Evolutionary conservation across 2,888 invertebrate genomes (phyloP), one percentile per base, ranked within the genome.

Genomic region (Gastracanthus pulcherrimus): DNA sequence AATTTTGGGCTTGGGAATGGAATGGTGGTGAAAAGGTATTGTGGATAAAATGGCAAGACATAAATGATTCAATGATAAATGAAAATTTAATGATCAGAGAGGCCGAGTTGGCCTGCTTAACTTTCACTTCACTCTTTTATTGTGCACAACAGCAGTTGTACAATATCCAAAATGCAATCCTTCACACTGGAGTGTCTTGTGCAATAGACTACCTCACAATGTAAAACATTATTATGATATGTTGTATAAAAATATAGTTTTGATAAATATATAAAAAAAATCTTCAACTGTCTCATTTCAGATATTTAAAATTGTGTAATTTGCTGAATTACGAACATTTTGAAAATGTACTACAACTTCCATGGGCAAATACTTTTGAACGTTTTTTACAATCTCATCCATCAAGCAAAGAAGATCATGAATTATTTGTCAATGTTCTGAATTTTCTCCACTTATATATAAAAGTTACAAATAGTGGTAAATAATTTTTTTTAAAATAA

Each of bases 381-480:
- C 92, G 95, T 55, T 96, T 95, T 89, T 90, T 96, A 58, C 91
- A 92, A 79, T 93, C 94, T 1, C 93, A 94, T 64, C 96, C 96
- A 0, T 94, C 95, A 0, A 94, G 94, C 67, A 92, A 93, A 67
- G 94, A 94, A 51, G 96, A 96, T 88, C 93, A 93, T 26, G 90
- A 93, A 23, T 89, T 96, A 36, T 92, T 96, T 67, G 92, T 93
- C 3, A 89, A 93, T 38, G 91, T 94, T 69, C 85, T 93, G 9
- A 87, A 90, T 75, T 92, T 92, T 86, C 83, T 93, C 26, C 88
- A 89, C 36, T 84, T 89, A n/a, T 90, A 88, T 74, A 86, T 90
- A 16, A 88, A 88, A 74, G 81, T 87, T 36, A 87, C 86, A 29
- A 85, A 85, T 70, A 76, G 83, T 64, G 89, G 90, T 90, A 84